Evolutionary conservation across 1,140 invertebrate species (phyloP), one percentile per base, ranked within the genome.

Genomic region (Drosophila lacertosa): DNA sequence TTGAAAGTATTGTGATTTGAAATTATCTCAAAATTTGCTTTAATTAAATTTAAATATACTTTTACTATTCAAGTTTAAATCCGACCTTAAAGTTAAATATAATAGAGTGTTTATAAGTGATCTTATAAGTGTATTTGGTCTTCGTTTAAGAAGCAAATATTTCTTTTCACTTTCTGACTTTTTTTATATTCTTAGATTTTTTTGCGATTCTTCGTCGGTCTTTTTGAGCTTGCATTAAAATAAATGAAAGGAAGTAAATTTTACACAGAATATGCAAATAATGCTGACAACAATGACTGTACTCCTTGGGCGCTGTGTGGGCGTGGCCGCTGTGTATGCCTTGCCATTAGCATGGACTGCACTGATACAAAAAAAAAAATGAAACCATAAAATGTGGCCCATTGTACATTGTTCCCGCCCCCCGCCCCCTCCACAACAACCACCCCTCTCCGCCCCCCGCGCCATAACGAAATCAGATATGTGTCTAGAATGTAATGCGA

Each of bases 231-330:
- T 88, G 82, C 82, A 78, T 48, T 74, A 42, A 64, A 76, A 57
- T 51, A 60, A 68, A 69, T 68, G 66, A 76, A 78, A 78, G 72
- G 75, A 84, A 86, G 74, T 88, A 77, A 66, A 82, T 88, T 88
- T 72, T 69, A 62, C 74, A 63, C 77, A 76, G 82, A 88, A 88
- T 82, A 88, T 88, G 82, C 82, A 88, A 88, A 88, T 88, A 88
- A 82, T 66, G 77, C 82, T 77, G 74, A 88, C 82, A 82, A 88
- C 82, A 88, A 88, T 82, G 77, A 86, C 69, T 66, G 45, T 64
- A 54, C 59, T 39, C 24, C 13, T 29, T 54, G 42, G 39, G 55
- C 16, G 45, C 50, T 40, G 6, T 35, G 62, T 42, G 65, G 54
- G 54, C 47, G 64, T 60, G 55, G 37, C 35, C 13, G 44, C 29